A percentile compares a stretch with the other conserved stretches of the same genome.
These are phyloP conservation scores for Rhaphigaster nebulosa DNA, from an alignment of 2,888 invertebrate genomes.

Conservation along the genomic window DNA sequence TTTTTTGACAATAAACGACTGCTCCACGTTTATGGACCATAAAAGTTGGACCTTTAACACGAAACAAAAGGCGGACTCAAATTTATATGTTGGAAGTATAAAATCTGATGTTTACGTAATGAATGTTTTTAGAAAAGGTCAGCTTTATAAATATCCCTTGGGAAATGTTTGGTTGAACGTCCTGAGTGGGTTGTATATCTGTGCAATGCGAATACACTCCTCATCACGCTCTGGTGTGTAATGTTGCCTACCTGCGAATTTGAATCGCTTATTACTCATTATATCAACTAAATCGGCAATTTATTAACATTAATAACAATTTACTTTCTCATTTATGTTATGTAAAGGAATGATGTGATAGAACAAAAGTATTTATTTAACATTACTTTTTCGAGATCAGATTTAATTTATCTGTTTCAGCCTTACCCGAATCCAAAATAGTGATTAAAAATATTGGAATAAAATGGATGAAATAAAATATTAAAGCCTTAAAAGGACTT, in stretches of 20 bases:
- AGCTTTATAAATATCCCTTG: neutral
- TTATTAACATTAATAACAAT: no score
- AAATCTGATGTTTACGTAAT: constrained; percentile 6
- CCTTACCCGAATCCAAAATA: no score
- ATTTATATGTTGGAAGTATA: neutral
- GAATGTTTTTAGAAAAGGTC: neutral
- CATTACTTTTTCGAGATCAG: no score
- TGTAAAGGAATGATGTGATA: no score
- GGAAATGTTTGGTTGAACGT: neutral
- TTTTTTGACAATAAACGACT: neutral
- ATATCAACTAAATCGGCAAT: neutral
- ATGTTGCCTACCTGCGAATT: neutral
- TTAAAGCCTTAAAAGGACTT: no score
- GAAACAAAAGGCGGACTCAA: neutral
- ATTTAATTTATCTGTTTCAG: no score
- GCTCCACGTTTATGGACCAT: neutral
- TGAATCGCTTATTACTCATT: neutral
- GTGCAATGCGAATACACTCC: neutral
- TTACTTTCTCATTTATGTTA: no score
- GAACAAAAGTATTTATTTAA: no score
- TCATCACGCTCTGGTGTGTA: neutral
- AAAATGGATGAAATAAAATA: no score
- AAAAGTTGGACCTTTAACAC: neutral
- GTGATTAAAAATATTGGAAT: no score
- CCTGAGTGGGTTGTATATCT: neutral